These are phyloP conservation scores for Acanthurus tractus DNA, from an alignment of 2,797 vertebrate genomes.

Conservation along the genomic window DNA sequence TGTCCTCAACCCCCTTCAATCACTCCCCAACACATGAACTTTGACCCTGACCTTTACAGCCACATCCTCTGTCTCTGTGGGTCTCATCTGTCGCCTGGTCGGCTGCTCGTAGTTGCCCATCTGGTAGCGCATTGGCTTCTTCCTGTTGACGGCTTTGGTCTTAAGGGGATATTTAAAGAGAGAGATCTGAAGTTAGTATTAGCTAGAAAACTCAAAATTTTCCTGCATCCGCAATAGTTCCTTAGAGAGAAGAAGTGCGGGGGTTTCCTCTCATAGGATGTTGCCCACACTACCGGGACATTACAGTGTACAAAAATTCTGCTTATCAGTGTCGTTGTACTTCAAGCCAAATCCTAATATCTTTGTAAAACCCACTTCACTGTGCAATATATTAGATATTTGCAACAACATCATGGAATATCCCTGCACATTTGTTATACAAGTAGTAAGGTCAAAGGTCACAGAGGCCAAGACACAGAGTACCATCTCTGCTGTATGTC, in stretches of 20 bases:
- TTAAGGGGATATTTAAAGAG: constrained; percentile 57
- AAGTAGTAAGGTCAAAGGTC: neutral
- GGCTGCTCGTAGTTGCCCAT: constrained; percentile 93
- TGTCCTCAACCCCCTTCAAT: neutral
- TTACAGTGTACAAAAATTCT: constrained; percentile 6
- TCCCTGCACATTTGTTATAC: neutral
- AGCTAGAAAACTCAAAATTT: constrained; percentile 34
- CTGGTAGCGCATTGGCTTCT: constrained; percentile 93
- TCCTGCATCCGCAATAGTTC: constrained; percentile 42
- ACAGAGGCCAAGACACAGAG: too few relatives aligned
- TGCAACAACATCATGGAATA: neutral
- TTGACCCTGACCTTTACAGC: constrained; percentile 92
- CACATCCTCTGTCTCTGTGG: constrained; percentile 90
- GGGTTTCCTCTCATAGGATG: constrained; percentile 9
- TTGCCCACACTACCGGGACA: neutral
- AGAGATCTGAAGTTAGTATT: constrained; percentile 40
- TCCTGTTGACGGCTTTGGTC: constrained; percentile 96
- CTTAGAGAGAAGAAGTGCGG: constrained; percentile 20
- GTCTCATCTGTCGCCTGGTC: constrained; percentile 85
- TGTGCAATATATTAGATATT: neutral
- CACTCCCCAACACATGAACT: constrained; percentile 31
- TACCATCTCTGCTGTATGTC: too few relatives aligned
- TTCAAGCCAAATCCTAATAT: neutral
- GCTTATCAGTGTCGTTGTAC: neutral
- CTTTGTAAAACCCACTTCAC: neutral